Evolutionary conservation across 2,888 invertebrate genomes (phyloP), one percentile per base, ranked within the genome.

Genomic region (Dryomyza anilis): DNA sequence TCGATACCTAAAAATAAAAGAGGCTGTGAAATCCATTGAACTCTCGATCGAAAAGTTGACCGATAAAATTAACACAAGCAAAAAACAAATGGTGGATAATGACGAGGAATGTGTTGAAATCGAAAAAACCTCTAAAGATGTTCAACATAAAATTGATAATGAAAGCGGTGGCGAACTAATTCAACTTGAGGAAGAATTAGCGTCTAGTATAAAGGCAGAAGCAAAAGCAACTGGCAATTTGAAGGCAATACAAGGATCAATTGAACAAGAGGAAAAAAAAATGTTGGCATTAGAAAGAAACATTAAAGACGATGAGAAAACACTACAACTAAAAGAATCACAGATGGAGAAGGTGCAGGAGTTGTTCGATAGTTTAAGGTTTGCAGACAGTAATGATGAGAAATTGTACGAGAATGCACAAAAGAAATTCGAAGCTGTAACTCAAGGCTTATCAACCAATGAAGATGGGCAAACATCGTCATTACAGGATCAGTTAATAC

Each of bases 401-500:
- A 88, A 88, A 60, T 90, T 89, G 0, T 86, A 93, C 70, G 85
- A 85, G 8, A 86, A 85, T 36, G 94, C 96, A 0, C 92, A 95
- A 83, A 89, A 89, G 69, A 88, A 88, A 70, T 93, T 91, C 76
- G 91, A 97, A 76, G 95, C 95, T 21, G 88, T 96, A 45, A 92
- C 90, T 76, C 87, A 92, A 33, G 98, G 98, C 10, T 85, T 92
- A 73, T 87, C 91, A 45, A 89, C 92, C 59, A 91, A 90, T 70
- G 92, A 90, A 19, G 89, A 89, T 67, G 94, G 94, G 0, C 87
- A 89, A 75, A 89, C 93, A 6, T 91, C 92, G 36, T 93, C 96
- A 0, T 85, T 98, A 61, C 93, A 94, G 78, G 94, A 95, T 71
- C 96, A 96, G 80, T 86, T 97, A 21, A 95, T 95, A 81, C 88